Conservation (phyloP, 2,797 vertebrate genomes). For the Varecia variegata region DNA sequence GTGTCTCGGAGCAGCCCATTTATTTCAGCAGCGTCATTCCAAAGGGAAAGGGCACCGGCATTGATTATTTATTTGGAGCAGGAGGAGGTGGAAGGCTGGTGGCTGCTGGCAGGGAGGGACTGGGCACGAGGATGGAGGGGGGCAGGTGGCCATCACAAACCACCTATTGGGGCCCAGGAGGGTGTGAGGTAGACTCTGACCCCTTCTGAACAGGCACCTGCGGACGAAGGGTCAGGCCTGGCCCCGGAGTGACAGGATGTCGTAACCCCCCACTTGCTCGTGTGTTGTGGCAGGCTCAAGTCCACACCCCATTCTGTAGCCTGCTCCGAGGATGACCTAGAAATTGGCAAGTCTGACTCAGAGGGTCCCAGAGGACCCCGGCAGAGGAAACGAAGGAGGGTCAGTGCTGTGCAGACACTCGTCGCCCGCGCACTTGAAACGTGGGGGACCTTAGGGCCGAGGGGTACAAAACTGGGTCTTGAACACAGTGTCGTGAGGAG, state of each 20-base stretch:
- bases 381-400: background rate
- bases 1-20: background rate
- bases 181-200: background rate
- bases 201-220: background rate
- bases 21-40: conserved; percentile 76
- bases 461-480: background rate
- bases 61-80: conserved; percentile 58
- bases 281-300: background rate
- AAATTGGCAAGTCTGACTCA: conserved; percentile 48
- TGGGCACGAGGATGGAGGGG: background rate
- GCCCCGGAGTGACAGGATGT: background rate
- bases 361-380: conserved; percentile 43
- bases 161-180: background rate
- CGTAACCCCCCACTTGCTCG: background rate
- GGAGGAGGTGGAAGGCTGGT: conserved; percentile 12
- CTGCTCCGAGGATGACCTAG: conserved; percentile 61
- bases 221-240: background rate
- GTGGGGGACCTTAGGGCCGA: background rate
- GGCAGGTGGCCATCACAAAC: background rate
- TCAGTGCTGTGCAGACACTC: background rate
- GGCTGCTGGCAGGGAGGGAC: background rate
- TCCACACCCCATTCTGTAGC: background rate
- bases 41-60: conserved; percentile 44
- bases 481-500: background rate
- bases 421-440: background rate